Percentiles rank a stretch among this genome's conserved stretches.
phyloP scores from a whole-genome alignment of 1,140 invertebrate species.

The Drosophila lini region DNA sequence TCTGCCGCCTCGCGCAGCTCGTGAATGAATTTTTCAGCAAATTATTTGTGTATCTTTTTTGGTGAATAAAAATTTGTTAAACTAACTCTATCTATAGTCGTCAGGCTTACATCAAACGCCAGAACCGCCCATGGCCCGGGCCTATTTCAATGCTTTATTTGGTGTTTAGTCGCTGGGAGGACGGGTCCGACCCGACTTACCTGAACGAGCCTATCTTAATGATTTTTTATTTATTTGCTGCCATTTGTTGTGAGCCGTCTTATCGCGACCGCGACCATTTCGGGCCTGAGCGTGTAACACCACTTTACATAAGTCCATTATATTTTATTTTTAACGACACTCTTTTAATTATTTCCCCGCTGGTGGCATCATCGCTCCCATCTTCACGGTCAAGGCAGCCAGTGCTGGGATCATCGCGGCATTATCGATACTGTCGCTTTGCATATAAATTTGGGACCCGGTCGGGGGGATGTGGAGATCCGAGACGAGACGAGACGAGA shows the following conservation, averaged over 20 bases:
- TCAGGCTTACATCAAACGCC: constrained; percentile 74
- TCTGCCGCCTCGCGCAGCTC: constrained; percentile 41
- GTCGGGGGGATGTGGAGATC: constrained; percentile 5
- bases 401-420: constrained; percentile 42
- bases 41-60: constrained; percentile 71
- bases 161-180: constrained; percentile 63
- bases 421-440: constrained; percentile 64
- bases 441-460: constrained; percentile 60
- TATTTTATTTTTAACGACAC: constrained; percentile 64
- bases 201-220: constrained; percentile 64
- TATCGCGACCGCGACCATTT: constrained; percentile 52
- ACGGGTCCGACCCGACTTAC: constrained; percentile 29
- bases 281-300: constrained; percentile 70
- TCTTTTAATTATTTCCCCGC: constrained; percentile 70
- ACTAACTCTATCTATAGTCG: constrained; percentile 56
- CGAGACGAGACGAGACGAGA: constrained; percentile 4
- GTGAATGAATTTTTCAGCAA: constrained; percentile 75
- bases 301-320: constrained; percentile 73
- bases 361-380: constrained; percentile 61
- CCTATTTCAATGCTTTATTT: constrained; percentile 66
- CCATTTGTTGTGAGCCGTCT: constrained; percentile 64
- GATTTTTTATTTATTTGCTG: constrained; percentile 78
- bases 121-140: constrained; percentile 63
- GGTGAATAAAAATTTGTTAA: constrained; percentile 77
- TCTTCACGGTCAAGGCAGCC: constrained; percentile 41